Base-by-base conservation (phyloP, 2,113 vertebrate genomes). In the Cavia porcellus region DNA sequence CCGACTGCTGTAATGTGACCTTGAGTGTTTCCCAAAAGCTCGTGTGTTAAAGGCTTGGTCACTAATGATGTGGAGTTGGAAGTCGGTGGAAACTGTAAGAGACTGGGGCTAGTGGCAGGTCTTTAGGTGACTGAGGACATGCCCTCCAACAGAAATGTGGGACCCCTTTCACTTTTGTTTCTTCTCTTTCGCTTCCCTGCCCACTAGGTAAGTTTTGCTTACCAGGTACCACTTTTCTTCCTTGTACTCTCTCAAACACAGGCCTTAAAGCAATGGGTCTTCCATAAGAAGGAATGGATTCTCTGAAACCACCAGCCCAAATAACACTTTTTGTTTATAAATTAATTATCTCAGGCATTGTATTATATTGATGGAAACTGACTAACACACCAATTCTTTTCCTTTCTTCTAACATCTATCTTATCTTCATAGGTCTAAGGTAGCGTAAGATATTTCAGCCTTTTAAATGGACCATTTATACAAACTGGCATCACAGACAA, bases 401-500 rank as follows among this genome's bases (percentile, higher is more conserved):
- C 47, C 97, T 98, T 97, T 96, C 90, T 94, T 96, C 81, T 89
- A 84, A 97, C 96, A 92, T 74, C 97, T 95, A 70, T 82, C 95
- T 97, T 96, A 62, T 93, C 77, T 96, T 97, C 94, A 72, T 14
- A 98, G 96, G 97, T 96, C 89, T 91, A 68, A 97, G 96, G 68
- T 91, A 97, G 55, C 1, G 0, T 84, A 95, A 96, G 95, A 95
- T 94, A 89, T 86, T 95, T 89, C 47, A 91, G 89, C 93, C 96
- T 98, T 98, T 98, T 96, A 95, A 95, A 95, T 0, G 0, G 90
- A 94, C 92, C 97, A 96, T 90, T 97, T 88, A 85, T 84, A 97
- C 89, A 97, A 97, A 98, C 96, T 92, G 98, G 97, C 97, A 84
- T 92, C 74, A 97, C 94, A 96, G 95, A 97, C 96, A 97, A 96